Evolutionary conservation across 2,797 vertebrate genomes (phyloP).

Genomic region (Chelmon rostratus): DNA sequence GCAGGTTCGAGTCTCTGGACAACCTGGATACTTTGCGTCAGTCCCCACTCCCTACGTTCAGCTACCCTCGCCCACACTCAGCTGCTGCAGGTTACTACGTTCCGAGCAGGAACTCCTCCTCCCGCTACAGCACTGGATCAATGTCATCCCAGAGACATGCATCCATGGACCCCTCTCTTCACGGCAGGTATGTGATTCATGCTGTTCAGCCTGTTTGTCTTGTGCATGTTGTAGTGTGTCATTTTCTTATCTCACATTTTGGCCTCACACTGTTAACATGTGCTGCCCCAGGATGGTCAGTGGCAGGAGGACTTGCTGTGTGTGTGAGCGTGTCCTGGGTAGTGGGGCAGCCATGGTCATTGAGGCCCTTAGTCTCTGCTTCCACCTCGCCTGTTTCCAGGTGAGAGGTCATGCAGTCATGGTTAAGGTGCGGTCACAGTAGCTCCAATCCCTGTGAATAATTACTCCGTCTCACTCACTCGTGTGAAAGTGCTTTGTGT

Average conservation of each 20-base stretch:
- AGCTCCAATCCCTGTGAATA: neutral
- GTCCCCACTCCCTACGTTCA: conserved; percentile 63
- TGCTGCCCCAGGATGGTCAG: conserved; percentile 91
- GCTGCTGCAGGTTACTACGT: conserved; percentile 77
- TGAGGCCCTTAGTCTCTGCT: conserved; percentile 96
- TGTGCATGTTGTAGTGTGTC: conserved; percentile 4
- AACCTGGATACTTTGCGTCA: conserved; percentile 85
- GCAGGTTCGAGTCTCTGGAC: conserved; percentile 95
- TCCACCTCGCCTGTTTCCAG: conserved; percentile 98
- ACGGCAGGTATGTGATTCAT: conserved; percentile 82
- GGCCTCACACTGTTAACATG: conserved; percentile 63
- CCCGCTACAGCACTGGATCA: conserved; percentile 84
- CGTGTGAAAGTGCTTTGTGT: neutral
- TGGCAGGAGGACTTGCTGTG: conserved; percentile 92
- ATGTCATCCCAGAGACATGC: conserved; percentile 61
- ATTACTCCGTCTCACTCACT: neutral
- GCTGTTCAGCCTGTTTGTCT: neutral
- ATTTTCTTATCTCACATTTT: conserved; percentile 16
- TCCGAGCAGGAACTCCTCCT: conserved; percentile 87
- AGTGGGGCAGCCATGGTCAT: conserved; percentile 97
- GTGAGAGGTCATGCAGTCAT: conserved; percentile 86
- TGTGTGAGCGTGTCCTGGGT: conserved; percentile 92
- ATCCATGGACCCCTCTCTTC: conserved; percentile 48
- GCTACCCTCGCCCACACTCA: conserved; percentile 75
- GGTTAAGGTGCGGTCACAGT: conserved; percentile 51